phyloP scores from a whole-genome alignment of 1,140 invertebrate genomes.

The Prorops nasuta region DNA sequence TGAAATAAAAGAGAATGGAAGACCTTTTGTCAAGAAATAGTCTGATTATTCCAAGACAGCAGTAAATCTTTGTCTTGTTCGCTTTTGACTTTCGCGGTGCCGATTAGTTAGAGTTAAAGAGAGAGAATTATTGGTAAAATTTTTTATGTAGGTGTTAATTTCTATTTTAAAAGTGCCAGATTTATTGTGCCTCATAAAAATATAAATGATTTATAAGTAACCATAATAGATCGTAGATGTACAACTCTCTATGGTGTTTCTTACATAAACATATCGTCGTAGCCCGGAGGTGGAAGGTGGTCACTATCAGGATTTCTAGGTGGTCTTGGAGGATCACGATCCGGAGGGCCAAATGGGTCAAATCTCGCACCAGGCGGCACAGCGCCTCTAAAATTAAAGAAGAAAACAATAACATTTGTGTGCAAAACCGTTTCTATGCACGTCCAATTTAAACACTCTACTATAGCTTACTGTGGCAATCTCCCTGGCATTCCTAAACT shows the following conservation, averaged over 20 bases:
- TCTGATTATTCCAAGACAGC: too few species aligned
- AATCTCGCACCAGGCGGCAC: constrained; percentile 77
- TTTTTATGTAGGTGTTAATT: too few species aligned
- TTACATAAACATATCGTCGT: constrained; percentile 76
- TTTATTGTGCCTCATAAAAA: too few species aligned
- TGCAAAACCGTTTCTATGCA: not conserved
- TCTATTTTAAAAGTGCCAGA: too few species aligned
- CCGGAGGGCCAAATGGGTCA: constrained; percentile 76
- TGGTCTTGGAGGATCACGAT: constrained; percentile 42
- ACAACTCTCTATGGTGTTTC: too few species aligned
- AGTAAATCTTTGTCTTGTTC: too few species aligned
- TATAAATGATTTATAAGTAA: too few species aligned
- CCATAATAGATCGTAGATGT: too few species aligned
- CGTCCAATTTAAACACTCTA: constrained; percentile 3
- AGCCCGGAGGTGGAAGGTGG: constrained; percentile 71
- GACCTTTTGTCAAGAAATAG: constrained; percentile 41
- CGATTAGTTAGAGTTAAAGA: too few species aligned
- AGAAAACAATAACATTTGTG: constrained; percentile 12
- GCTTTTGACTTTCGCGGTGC: too few species aligned
- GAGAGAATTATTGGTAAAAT: not conserved
- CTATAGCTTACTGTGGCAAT: constrained; percentile 55
- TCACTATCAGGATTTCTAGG: constrained; percentile 65
- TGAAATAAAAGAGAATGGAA: constrained; percentile 39
- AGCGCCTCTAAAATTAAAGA: constrained; percentile 62
- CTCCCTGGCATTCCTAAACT: constrained; percentile 59